These are phyloP conservation scores for Calcarius ornatus DNA, from an alignment of 2,113 vertebrate genomes.

Conservation along the genomic window DNA sequence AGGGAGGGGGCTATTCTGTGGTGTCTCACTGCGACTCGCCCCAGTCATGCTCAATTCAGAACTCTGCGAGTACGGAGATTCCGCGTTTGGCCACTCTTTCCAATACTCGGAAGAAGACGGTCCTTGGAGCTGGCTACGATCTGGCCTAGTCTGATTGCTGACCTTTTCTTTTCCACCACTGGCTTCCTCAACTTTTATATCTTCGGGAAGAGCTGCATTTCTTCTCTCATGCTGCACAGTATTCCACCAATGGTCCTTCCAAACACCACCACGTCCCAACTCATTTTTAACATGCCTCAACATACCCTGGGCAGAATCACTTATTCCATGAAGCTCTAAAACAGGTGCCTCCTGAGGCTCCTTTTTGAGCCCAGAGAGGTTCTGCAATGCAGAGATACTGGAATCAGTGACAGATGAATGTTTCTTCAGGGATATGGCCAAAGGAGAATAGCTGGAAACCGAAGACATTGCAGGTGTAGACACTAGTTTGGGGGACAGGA, in stretches of 20 bases:
- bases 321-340: conserved; percentile 74
- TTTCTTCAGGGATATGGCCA: conserved; percentile 90
- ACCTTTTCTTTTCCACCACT: conserved; percentile 79
- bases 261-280: conserved; percentile 78
- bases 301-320: conserved; percentile 75
- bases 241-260: conserved; percentile 96
- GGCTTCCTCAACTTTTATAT: conserved; percentile 81
- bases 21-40: conserved; percentile 83
- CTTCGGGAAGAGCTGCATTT: conserved; percentile 70
- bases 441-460: conserved; percentile 83
- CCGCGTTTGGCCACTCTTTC: conserved; percentile 86
- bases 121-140: conserved; percentile 77
- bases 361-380: conserved; percentile 82
- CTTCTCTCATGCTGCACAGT: conserved; percentile 84
- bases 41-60: conserved; percentile 83
- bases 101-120: conserved; percentile 84
- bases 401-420: conserved; percentile 73
- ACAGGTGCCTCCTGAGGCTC: conserved; percentile 77
- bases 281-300: conserved; percentile 80
- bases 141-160: conserved; percentile 70
- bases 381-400: conserved; percentile 80
- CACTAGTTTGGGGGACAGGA: conserved; percentile 83
- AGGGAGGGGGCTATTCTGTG: conserved; percentile 86
- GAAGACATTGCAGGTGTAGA: conserved; percentile 78
- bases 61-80: conserved; percentile 85